These are phyloP conservation scores for Dasyprocta punctata DNA, from an alignment of 2,113 vertebrate genomes.

Conservation along the genomic window DNA sequence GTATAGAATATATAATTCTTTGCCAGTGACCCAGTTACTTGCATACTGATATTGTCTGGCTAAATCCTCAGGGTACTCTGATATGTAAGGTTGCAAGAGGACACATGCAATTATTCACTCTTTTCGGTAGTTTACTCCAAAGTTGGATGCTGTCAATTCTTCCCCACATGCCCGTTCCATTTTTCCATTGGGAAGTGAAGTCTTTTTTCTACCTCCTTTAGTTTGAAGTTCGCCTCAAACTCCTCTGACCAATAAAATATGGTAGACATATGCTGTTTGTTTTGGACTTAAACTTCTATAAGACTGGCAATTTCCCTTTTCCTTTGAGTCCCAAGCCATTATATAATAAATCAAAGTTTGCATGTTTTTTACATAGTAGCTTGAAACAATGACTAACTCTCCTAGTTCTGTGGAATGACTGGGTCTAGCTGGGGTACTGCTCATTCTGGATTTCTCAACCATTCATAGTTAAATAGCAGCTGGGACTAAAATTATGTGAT, in stretches of 20 bases:
- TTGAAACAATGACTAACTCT: too few species aligned
- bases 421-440: not conserved
- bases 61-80: not conserved
- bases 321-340: not conserved
- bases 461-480: not conserved
- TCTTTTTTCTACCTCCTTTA: not conserved
- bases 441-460: not conserved
- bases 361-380: too few species aligned
- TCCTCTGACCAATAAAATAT: not conserved
- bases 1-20: not conserved
- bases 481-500: not conserved
- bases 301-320: not conserved
- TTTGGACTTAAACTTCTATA: conserved; percentile 1
- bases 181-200: not conserved
- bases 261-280: not conserved
- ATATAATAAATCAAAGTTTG: not conserved
- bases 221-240: not conserved
- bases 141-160: not conserved
- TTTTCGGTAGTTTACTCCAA: not conserved
- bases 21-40: not conserved
- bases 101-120: not conserved
- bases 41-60: not conserved
- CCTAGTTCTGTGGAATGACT: not conserved
- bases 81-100: not conserved
- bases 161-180: not conserved